Percentiles rank a stretch among this genome's conserved stretches.
phyloP scores from a whole-genome alignment of 2,888 invertebrate genomes.

The Campaea margaritaria region DNA sequence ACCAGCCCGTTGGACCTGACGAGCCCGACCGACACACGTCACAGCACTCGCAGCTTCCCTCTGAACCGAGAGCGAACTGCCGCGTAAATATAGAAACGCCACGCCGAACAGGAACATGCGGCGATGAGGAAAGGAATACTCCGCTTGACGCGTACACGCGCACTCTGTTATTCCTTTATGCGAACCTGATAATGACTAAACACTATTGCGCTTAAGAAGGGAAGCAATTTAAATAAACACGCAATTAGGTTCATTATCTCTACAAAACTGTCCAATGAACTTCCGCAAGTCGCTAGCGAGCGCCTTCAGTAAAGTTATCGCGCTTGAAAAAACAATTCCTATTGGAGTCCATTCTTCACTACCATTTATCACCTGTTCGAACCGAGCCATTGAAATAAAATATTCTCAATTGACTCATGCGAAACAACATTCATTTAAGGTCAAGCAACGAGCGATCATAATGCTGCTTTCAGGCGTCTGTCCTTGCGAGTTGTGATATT shows the following conservation, averaged over 20 bases:
- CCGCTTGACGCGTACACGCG: constrained; percentile 49
- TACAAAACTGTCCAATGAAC: constrained; percentile 9
- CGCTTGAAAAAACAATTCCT: constrained; percentile 4
- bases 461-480: constrained; percentile 55
- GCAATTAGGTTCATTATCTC: constrained; percentile 23
- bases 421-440: constrained; percentile 50
- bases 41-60: constrained; percentile 70
- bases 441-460: constrained; percentile 49
- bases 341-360: constrained; percentile 1
- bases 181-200: constrained; percentile 32
- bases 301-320: constrained; percentile 6
- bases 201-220: constrained; percentile 22
- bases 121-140: constrained; percentile 67
- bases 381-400: constrained; percentile 22
- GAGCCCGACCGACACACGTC: constrained; percentile 65
- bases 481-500: constrained; percentile 55
- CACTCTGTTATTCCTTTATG: constrained; percentile 29
- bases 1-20: constrained; percentile 40
- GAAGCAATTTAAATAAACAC: constrained; percentile 24
- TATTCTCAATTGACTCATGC: constrained; percentile 25
- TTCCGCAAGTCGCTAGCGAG: constrained; percentile 5
- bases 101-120: constrained; percentile 76
- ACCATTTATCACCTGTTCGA: constrained; percentile 6
- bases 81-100: constrained; percentile 81
- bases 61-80: constrained; percentile 73